Base-by-base conservation (phyloP, 1,140 invertebrate species). In the Bombyx mori region DNA sequence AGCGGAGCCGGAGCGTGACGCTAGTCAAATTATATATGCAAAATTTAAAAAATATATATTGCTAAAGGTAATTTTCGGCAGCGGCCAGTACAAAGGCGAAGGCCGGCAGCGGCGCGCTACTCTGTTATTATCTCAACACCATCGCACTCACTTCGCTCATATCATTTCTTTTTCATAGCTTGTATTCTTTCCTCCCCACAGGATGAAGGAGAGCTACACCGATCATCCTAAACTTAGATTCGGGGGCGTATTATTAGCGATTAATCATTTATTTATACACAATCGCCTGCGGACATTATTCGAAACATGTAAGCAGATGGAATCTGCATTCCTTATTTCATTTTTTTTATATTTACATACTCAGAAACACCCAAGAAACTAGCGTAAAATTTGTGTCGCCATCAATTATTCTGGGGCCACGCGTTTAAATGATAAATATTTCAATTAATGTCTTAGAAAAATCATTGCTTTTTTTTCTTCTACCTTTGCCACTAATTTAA, bases 61-160 rank as follows among this genome's bases (percentile, higher is more conserved):
- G 63, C 66, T 76, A 73, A 79, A 79, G 71, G 67, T 69, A 60
- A 73, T 77, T 79, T 82, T 82, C 71, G 73, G 73, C 78, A 73
- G 73, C 71, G 66, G 70, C 58, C 71, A 67, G 62, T 61, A 74
- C 73, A 77, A 82, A 79, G 72, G 65, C 54, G 59, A 63, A 56
- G 57, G 63, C 65, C 52, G 61, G 51, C 68, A 50, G 69, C 74
- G 60, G 67, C 61, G 46, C 69, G 58, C 66, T 62, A 73, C 77
- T 77, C 83, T 84, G 81, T 84, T 78, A 86, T 86, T 86, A 86
- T 84, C 83, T 84, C 80, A 83, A 84, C 83, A 84, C 83, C 79
- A 81, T 75, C 74, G 62, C 71, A 68, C 71, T 74, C 71, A 73
- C 70, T 73, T 81, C 73, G 77, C 62, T 71, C 69, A 72, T 85